These are phyloP conservation scores for Ctenomys sociabilis DNA, from an alignment of 2,113 vertebrate genomes.

Conservation along the genomic window DNA sequence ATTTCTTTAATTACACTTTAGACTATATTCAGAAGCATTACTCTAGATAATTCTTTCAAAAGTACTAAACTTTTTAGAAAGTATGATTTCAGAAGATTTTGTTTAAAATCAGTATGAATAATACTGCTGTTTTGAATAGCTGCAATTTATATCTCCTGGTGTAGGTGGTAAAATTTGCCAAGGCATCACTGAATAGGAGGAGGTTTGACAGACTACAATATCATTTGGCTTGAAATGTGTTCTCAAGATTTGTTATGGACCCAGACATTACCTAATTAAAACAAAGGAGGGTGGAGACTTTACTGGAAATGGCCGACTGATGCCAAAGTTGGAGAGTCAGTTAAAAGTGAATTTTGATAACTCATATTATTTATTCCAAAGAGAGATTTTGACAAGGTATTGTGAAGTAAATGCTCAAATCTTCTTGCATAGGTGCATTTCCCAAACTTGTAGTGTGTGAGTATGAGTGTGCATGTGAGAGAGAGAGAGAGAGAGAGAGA, in stretches of 20 bases:
- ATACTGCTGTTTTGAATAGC: neutral
- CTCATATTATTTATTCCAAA: conserved; percentile 36
- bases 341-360: conserved; percentile 34
- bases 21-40: neutral
- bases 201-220: neutral
- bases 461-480: neutral
- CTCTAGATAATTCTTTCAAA: neutral
- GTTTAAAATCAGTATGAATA: neutral
- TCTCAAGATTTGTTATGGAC: neutral
- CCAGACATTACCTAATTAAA: neutral
- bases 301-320: conserved; percentile 57
- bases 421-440: neutral
- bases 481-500: too few relatives aligned
- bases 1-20: neutral
- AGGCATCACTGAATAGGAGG: neutral
- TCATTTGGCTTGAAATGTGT: conserved; percentile 18
- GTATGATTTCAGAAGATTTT: neutral
- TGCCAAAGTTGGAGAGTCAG: neutral
- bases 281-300: conserved; percentile 31
- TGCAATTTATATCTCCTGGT: neutral
- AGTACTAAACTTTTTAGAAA: neutral
- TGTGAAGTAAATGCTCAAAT: conserved; percentile 38
- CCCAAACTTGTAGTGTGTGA: neutral
- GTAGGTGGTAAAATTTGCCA: neutral
- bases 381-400: neutral